A percentile compares a stretch with the other conserved stretches of the same genome.
Evolutionary conservation across 37 sponge, comb jelly and placozoan genomes (phyloP).

Genomic region (Dysidea cf. avara): DNA sequence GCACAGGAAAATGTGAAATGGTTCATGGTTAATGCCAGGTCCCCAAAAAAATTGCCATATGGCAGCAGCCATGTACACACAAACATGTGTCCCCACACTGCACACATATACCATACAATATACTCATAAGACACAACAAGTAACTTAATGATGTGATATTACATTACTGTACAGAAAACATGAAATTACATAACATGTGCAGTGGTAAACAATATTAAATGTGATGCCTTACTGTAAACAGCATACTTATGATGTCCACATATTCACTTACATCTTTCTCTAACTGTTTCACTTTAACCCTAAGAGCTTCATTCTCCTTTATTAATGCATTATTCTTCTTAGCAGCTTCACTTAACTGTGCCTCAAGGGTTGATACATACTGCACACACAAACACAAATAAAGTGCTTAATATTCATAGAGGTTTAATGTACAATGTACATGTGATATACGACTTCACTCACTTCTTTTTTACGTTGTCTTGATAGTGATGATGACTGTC

Average conservation of each 20-base stretch:
- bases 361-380: conserved; percentile 63
- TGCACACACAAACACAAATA: conserved; percentile 1
- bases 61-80: no score
- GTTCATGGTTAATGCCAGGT: no score
- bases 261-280: conserved; percentile 60
- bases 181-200: not conserved
- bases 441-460: not conserved
- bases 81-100: no score
- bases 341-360: conserved; percentile 54
- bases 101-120: no score
- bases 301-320: conserved; percentile 50
- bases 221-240: not conserved
- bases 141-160: no score
- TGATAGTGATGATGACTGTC: conserved; percentile 74
- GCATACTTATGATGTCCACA: no score
- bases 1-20: no score
- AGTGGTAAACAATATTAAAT: not conserved
- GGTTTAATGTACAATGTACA: not conserved
- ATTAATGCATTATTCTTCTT: conserved; percentile 44
- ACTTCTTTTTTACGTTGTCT: conserved; percentile 76
- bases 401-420: not conserved
- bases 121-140: no score
- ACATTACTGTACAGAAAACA: no score
- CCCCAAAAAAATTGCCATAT: no score
- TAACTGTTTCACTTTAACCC: conserved; percentile 26